Conservation (phyloP, 2,888 invertebrate genomes). For the Limnephilus auricula region DNA sequence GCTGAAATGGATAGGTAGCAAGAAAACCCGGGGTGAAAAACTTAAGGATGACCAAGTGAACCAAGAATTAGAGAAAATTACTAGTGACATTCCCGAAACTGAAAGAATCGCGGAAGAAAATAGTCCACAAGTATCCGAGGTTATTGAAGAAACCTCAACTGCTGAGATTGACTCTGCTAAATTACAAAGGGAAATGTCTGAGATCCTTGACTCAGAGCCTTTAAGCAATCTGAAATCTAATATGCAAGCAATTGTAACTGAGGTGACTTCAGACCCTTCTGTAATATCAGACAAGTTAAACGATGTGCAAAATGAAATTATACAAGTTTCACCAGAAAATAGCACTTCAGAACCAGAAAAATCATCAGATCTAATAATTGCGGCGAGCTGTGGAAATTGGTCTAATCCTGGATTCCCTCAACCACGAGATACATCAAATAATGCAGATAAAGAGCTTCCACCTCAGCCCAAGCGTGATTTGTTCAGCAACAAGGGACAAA, state of each 20-base stretch:
- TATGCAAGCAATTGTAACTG: not conserved
- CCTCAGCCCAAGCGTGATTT: conserved; percentile 48
- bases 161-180: not conserved
- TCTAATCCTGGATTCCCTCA: conserved; percentile 12
- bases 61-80: not conserved
- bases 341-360: not conserved
- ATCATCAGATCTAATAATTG: not conserved
- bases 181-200: not conserved
- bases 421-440: conserved; percentile 41
- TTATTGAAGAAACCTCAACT: not conserved
- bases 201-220: not conserved
- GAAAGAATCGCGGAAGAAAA: not conserved
- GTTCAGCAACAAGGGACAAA: conserved; percentile 64
- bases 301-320: not conserved
- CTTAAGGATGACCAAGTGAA: not conserved
- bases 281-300: not conserved
- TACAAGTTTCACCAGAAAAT: not conserved
- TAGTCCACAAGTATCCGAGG: not conserved
- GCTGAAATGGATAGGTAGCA: conserved; percentile 62
- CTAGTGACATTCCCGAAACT: not conserved
- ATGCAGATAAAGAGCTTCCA: conserved; percentile 59
- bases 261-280: not conserved
- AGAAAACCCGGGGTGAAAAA: conserved; percentile 41
- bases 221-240: not conserved
- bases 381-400: conserved; percentile 13